Conservation (phyloP, 35 echinoderm and acorn worm species). For the Antedon bifida region DNA sequence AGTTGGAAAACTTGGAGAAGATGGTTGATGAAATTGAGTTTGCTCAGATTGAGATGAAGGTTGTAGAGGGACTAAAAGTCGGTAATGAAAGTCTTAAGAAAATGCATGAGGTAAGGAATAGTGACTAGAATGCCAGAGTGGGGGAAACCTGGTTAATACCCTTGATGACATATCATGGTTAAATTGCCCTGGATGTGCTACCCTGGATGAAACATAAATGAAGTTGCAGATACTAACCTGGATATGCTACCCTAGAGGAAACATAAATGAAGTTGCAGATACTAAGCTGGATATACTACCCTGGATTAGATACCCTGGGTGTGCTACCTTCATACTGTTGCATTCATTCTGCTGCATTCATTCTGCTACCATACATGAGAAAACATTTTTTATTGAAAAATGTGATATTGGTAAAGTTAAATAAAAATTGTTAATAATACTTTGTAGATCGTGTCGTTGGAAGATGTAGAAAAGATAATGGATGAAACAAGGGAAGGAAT, state of each 20-base stretch:
- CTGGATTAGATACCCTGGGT: too few relatives aligned
- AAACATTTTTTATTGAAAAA: too few relatives aligned
- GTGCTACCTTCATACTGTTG: too few relatives aligned
- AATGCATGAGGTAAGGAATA: constrained; percentile 77
- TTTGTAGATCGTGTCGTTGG: constrained; percentile 74
- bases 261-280: too few relatives aligned
- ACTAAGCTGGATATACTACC: background rate
- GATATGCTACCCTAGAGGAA: too few relatives aligned
- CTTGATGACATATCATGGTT: background rate
- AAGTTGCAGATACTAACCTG: too few relatives aligned
- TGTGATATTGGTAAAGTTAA: too few relatives aligned
- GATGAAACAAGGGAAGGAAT: constrained; percentile 79
- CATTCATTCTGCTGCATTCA: too few relatives aligned
- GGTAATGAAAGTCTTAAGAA: constrained; percentile 94
- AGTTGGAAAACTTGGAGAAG: constrained; percentile 72
- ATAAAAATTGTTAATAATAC: too few relatives aligned
- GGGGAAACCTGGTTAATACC: background rate
- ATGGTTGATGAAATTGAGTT: constrained; percentile 87
- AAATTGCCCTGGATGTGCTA: background rate
- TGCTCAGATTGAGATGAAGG: constrained; percentile 80
- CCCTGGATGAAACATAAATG: background rate
- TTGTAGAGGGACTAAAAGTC: constrained; percentile 69
- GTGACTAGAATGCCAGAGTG: too few relatives aligned
- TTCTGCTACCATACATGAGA: too few relatives aligned
- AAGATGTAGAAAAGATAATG: constrained; percentile 95